Evolutionary conservation across 2,797 vertebrate species (phyloP).

Genomic region (Gila robusta): DNA sequence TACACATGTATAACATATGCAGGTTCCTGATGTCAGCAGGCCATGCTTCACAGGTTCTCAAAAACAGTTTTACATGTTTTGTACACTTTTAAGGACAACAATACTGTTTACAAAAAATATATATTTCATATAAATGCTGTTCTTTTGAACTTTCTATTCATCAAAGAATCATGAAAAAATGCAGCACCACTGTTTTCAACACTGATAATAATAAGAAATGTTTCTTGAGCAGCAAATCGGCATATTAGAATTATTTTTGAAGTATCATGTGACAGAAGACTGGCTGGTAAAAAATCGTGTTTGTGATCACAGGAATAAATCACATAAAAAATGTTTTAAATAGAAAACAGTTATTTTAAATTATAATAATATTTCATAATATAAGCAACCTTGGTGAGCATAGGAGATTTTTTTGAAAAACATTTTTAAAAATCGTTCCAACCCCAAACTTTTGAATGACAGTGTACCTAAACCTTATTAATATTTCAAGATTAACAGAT

Average conservation of each 20-base stretch:
- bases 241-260: not conserved
- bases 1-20: slow-evolving; percentile 91
- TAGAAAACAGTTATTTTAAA: not conserved
- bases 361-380: not conserved
- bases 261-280: not conserved
- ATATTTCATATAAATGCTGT: not conserved
- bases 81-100: not conserved
- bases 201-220: not conserved
- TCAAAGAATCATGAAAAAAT: not conserved
- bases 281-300: not conserved
- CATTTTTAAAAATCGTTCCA: not conserved
- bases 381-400: not conserved
- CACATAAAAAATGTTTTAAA: not conserved
- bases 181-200: not conserved
- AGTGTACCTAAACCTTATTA: not conserved
- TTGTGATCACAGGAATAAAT: not conserved
- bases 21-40: slow-evolving; percentile 88
- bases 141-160: not conserved
- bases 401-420: not conserved
- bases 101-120: not conserved
- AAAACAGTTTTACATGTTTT: not conserved
- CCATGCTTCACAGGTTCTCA: slow-evolving; percentile 86
- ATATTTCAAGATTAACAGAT: not conserved
- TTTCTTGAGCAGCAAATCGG: not conserved
- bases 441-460: not conserved